Base-by-base conservation (phyloP, 2,797 vertebrate species). In the Eleutherodactylus coqui region DNA sequence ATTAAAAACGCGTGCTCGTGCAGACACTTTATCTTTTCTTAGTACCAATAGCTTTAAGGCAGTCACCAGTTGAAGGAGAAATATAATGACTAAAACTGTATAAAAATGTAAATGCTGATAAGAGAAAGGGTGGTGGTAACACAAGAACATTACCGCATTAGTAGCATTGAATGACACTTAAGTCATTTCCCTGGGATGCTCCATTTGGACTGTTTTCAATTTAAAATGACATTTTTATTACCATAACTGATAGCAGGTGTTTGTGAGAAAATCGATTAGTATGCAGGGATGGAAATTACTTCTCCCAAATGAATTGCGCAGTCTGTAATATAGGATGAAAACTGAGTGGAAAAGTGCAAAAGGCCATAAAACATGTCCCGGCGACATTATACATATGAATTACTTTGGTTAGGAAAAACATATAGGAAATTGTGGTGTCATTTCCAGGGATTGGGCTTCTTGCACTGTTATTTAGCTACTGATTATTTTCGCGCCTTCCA, bases 191-290 rank as follows among this genome's bases (percentile, higher is more conserved):
- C 93, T 92, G 89, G 91, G 94, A 95, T 94, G 93, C 92, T 92
- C 91, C 90, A 94, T 93, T 94, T 94, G 93, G 93, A 91, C 93
- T 92, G 90, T 91, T 93, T 94, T 94, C 94, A 94, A 93, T 95
- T 94, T 91, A 92, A 91, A 94, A 93, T 93, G 94, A 92, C 94
- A 93, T 93, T 94, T 95, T 95, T 95, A 95, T 95, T 94, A 94
- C 93, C 92, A 93, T 94, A 94, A 95, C 94, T 93, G 94, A 95
- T 95, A 93, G 94, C 94, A 95, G 94, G 94, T 95, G 94, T 94
- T 95, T 93, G 93, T 89, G 93, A 92, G 92, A 92, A 92, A 95
- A 95, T 95, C 93, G 92, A 95, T 95, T 94, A 95, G 95, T 93
- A 95, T 95, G 95, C 94, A 93, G 92, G 91, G 90, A 93, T 95